These are phyloP conservation scores for Psittacus erithacus DNA, from an alignment of 2,113 vertebrate species.

Conservation along the genomic window DNA sequence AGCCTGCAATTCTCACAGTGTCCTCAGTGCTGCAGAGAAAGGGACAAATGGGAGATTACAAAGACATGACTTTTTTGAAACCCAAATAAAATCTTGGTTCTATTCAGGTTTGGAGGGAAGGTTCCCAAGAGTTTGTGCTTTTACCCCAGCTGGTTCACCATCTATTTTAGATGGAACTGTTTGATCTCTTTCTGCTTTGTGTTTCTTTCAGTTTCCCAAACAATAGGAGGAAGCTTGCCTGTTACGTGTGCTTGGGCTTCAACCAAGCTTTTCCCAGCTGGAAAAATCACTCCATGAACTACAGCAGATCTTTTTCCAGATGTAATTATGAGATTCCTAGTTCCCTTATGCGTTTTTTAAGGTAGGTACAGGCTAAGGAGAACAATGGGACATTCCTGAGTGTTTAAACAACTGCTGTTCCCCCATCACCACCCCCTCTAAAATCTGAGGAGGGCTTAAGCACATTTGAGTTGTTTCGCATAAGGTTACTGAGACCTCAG, in stretches of 20 bases:
- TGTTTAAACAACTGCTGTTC: slow-evolving; percentile 39
- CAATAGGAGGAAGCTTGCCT: slow-evolving; percentile 61
- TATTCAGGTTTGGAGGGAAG: neutral
- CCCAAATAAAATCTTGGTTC: neutral
- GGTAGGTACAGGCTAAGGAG: neutral
- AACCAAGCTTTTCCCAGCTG: slow-evolving; percentile 45
- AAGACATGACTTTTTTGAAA: neutral
- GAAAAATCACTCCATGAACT: slow-evolving; percentile 38
- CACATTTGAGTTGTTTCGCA: neutral
- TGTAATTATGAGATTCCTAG: slow-evolving; percentile 7
- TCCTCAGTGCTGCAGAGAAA: neutral
- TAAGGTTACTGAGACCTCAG: slow-evolving; percentile 20
- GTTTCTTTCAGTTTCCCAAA: slow-evolving; percentile 61
- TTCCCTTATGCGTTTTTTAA: slow-evolving; percentile 2
- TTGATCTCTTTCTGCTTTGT: slow-evolving; percentile 54
- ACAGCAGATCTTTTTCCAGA: neutral
- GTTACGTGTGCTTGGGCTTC: neutral
- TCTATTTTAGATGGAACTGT: slow-evolving; percentile 51
- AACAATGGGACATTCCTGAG: slow-evolving; percentile 42
- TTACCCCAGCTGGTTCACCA: slow-evolving; percentile 4
- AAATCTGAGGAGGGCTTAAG: slow-evolving; percentile 6
- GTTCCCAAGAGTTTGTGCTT: neutral
- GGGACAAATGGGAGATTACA: neutral
- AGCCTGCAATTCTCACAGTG: neutral
- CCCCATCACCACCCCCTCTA: neutral